These are phyloP conservation scores for Thunnus maccoyii DNA, from an alignment of 2,113 vertebrate genomes.

Conservation along the genomic window DNA sequence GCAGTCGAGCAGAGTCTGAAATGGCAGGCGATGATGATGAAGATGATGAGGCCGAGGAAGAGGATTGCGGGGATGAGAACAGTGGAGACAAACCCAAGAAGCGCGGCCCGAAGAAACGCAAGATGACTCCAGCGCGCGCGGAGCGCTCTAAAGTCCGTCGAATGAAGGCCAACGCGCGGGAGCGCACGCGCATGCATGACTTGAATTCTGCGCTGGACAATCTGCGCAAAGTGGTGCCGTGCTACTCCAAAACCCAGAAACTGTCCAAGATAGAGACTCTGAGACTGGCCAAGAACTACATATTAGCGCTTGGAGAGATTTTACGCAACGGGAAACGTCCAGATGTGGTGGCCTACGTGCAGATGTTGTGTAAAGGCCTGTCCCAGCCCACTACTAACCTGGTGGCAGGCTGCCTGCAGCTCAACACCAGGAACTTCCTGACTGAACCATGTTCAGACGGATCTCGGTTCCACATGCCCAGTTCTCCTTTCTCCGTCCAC, in stretches of 20 bases:
- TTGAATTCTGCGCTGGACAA: conserved; percentile 98
- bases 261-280: conserved; percentile 99
- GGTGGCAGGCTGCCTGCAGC: conserved; percentile 95
- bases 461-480: conserved; percentile 91
- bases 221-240: conserved; percentile 97
- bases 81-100: conserved; percentile 93
- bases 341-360: conserved; percentile 96
- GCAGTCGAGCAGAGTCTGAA: conserved; percentile 83
- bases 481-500: conserved; percentile 93
- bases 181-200: conserved; percentile 98
- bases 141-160: conserved; percentile 95
- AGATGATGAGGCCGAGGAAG: conserved; percentile 90
- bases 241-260: conserved; percentile 98
- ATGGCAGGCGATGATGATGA: conserved; percentile 87
- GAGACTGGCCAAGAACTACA: conserved; percentile 97
- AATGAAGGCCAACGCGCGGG: conserved; percentile 95
- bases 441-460: conserved; percentile 93
- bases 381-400: conserved; percentile 96
- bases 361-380: conserved; percentile 96
- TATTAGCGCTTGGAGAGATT: conserved; percentile 97
- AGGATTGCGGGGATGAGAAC: conserved; percentile 90
- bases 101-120: conserved; percentile 97
- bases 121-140: conserved; percentile 93
- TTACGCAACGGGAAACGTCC: conserved; percentile 96
- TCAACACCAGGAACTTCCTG: conserved; percentile 97